Percentiles rank a stretch among this genome's conserved stretches.
phyloP scores from a whole-genome alignment of 2,113 vertebrate species.

The Isichthys henryi region DNA sequence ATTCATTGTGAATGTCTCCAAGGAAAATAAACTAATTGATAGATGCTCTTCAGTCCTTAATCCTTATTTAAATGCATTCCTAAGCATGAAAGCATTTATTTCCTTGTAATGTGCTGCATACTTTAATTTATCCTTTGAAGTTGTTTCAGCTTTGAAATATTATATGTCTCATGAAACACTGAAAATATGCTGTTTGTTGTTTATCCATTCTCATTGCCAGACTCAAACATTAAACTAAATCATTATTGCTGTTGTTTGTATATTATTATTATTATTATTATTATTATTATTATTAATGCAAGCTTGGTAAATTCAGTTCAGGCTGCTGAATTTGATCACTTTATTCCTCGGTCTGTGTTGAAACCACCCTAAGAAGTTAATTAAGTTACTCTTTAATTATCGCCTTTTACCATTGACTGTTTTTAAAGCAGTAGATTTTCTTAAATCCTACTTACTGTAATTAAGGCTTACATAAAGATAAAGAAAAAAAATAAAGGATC shows the following conservation, averaged over 20 bases:
- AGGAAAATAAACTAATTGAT: conserved; percentile 15
- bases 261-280: not conserved
- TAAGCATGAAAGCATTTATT: conserved; percentile 34
- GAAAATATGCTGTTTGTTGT: not conserved
- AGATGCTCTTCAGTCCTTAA: conserved; percentile 17
- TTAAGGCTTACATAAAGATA: conserved; percentile 52
- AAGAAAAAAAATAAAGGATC: conserved; percentile 45
- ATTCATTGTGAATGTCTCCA: conserved; percentile 11
- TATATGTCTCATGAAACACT: conserved; percentile 19
- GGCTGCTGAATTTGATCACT: conserved; percentile 15
- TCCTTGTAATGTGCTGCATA: conserved; percentile 33
- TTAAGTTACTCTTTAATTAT: conserved; percentile 51
- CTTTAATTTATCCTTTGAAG: conserved; percentile 27
- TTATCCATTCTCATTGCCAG: not conserved
- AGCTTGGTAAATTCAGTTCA: not conserved
- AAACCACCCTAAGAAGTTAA: conserved; percentile 42
- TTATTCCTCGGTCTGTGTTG: conserved; percentile 23
- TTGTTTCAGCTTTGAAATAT: conserved; percentile 18
- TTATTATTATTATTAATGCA: not conserved
- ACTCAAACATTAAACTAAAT: not conserved
- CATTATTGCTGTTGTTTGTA: not conserved
- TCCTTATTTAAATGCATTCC: conserved; percentile 33
- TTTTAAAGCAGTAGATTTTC: conserved; percentile 50
- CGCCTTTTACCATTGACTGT: conserved; percentile 43
- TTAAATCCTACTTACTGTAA: conserved; percentile 53